A percentile compares a stretch with the other conserved stretches of the same genome.
Evolutionary conservation across 2,113 vertebrate genomes (phyloP).

Genomic region (Thomomys bottae): DNA sequence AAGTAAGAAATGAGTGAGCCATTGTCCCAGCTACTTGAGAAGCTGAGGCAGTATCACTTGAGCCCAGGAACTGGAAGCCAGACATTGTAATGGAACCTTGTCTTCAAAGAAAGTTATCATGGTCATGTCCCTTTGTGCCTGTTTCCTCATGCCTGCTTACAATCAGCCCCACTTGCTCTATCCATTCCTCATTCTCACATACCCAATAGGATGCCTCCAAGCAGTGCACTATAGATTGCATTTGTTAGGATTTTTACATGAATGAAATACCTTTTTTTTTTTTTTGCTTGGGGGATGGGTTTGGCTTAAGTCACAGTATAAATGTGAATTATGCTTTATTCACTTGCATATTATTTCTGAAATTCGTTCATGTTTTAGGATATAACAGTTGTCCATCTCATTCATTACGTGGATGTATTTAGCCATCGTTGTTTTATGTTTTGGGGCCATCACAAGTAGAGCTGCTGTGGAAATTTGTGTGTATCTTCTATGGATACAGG

Average conservation of each 20-base stretch:
- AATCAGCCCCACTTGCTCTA: too few relatives aligned
- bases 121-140: not conserved
- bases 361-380: not conserved
- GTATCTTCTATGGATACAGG: too few relatives aligned
- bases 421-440: not conserved
- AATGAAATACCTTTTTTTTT: not conserved
- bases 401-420: not conserved
- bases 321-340: slow-evolving; percentile 4
- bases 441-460: not conserved
- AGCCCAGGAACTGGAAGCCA: not conserved
- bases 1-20: not conserved
- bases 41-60: not conserved
- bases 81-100: too few relatives aligned
- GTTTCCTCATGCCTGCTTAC: not conserved
- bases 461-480: not conserved
- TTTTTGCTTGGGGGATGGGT: not conserved
- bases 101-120: not conserved
- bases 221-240: not conserved
- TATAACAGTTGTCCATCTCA: not conserved
- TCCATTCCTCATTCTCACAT: not conserved
- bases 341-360: not conserved
- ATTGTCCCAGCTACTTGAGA: not conserved
- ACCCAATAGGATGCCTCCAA: not conserved
- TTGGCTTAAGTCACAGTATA: not conserved
- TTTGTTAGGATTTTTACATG: not conserved